phyloP scores from a whole-genome alignment of 2,797 vertebrate genomes.

The Clarias pachynema region DNA sequence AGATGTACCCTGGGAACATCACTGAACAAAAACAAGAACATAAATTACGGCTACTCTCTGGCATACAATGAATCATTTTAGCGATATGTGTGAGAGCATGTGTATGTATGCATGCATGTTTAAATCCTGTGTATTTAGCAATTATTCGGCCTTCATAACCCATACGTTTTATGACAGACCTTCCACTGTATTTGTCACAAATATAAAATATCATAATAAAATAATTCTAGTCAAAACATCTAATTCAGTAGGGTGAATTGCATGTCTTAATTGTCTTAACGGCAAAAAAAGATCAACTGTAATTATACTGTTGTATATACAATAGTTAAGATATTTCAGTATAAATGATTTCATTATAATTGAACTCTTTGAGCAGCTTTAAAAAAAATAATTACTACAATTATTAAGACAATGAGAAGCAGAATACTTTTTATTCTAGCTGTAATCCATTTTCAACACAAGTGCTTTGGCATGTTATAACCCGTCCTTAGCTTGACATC shows the following conservation, averaged over 20 bases:
- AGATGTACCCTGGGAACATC: background rate
- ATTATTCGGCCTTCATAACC: background rate
- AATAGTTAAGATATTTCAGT: slow-evolving; percentile 1
- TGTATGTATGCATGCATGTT: background rate
- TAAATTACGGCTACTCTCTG: background rate
- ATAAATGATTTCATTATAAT: background rate
- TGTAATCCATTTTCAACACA: background rate
- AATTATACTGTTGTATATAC: background rate
- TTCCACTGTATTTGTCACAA: background rate
- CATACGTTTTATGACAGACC: background rate
- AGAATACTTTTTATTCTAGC: background rate
- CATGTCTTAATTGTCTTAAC: background rate
- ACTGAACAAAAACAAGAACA: background rate
- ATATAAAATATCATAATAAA: background rate
- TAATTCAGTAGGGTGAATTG: background rate
- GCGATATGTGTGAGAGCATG: background rate
- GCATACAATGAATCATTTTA: background rate
- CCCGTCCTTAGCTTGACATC: background rate
- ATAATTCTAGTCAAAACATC: background rate
- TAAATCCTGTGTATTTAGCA: background rate
- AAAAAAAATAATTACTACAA: background rate
- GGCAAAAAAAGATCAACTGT: background rate
- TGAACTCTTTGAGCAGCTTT: background rate
- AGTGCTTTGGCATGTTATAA: background rate
- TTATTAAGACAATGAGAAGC: background rate